Evolutionary conservation across 1,140 invertebrate genomes (phyloP), one percentile per base, ranked within the genome.

Genomic region (Oncopodura yosiiana): DNA sequence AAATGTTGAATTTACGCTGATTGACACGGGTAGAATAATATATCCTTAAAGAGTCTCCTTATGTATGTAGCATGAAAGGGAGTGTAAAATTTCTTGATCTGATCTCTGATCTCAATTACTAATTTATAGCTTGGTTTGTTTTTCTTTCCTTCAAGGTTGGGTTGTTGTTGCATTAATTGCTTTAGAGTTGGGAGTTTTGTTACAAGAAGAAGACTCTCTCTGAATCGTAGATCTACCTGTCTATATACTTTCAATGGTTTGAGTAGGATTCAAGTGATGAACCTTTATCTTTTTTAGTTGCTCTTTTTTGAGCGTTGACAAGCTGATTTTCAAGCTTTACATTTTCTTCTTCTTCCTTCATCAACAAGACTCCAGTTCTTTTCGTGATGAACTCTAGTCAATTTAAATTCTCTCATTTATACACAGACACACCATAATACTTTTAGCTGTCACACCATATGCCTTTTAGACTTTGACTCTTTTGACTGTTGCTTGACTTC

Each of bases 101-200:
- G 34, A 18, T 16, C 14, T 3, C 42, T 45, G 50, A 53, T 53
- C 50, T 53, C 50, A 53, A 53, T 53, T 53, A 53, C 50, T 53
- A 53, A 53, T 53, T 53, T 53, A 53, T 53, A 36, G 38, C 50
- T 53, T 44, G 39, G 50, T 53, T 53, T 53, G 50, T 53, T 53
- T 53, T 53, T 53, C 50, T 30, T 8, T n/a, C 30, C 30, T 34
- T 34, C 23, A 51, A 36, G 49, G 34, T 51, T 43, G 19, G 21
- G 29, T 30, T n/a, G n/a, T n/a, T n/a, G n/a, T n/a, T 44, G 44
- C 50, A 53, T 53, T 53, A 53, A 53, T 53, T 53, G 50, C 50
- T 53, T 43, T 29, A 45, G 26, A 30, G 23, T 43, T 21, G 41
- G 24, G n/a, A n/a, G n/a, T n/a, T n/a, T n/a, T n/a, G n/a, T n/a